Evolutionary conservation across 2,888 invertebrate species (phyloP).

Genomic region (Allacma fusca): DNA sequence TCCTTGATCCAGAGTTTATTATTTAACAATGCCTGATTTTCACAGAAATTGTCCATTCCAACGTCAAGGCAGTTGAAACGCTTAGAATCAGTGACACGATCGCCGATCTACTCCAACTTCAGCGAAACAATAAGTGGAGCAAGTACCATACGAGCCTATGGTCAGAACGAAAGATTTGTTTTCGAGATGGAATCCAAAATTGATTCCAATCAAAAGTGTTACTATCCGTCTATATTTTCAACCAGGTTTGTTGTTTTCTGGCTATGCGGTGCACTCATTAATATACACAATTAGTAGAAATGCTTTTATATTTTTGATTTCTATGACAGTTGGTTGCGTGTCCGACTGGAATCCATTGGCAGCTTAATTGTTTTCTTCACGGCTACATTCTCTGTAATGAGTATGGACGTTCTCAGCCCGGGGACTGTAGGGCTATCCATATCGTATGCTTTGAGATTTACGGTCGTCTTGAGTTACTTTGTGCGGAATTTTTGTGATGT

Average conservation of each 20-base stretch:
- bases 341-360: constrained; percentile 50
- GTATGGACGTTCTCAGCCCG: background rate
- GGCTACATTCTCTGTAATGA: background rate
- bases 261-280: constrained; percentile 85
- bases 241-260: constrained; percentile 65
- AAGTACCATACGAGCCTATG: background rate
- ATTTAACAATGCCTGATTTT: too few species aligned
- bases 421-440: background rate
- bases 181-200: too few species aligned
- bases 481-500: constrained; percentile 95
- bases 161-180: background rate
- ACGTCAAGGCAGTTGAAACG: constrained; percentile 93
- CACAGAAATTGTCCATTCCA: constrained; percentile 89
- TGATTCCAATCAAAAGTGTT: background rate
- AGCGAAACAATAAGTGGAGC: background rate
- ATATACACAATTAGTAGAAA: background rate
- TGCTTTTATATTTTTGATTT: too few species aligned
- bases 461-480: constrained; percentile 94
- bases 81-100: constrained; percentile 89
- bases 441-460: constrained; percentile 73
- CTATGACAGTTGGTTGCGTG: background rate
- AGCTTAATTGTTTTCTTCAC: constrained; percentile 51
- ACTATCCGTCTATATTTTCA: background rate
- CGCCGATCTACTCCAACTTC: constrained; percentile 91
- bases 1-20: too few species aligned